phyloP scores from a whole-genome alignment of 1,140 invertebrate genomes.

The Orchestia grillus region DNA sequence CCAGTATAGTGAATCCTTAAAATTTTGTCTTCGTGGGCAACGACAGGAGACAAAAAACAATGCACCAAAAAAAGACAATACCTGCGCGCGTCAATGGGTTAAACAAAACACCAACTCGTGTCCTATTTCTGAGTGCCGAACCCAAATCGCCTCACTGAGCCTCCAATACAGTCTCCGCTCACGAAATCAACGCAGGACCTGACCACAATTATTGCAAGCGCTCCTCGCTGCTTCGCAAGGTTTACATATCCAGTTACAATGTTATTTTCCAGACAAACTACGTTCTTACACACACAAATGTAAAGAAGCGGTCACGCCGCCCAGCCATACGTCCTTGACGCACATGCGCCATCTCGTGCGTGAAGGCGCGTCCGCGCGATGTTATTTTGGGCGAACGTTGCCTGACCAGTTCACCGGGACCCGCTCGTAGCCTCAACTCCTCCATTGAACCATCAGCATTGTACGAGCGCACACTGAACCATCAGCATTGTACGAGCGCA shows the following conservation, averaged over 20 bases:
- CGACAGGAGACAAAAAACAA: not conserved
- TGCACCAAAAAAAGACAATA: not conserved
- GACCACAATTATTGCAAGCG: not conserved
- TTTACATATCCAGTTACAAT: not conserved
- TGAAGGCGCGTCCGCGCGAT: not conserved
- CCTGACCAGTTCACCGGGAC: not conserved
- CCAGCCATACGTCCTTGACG: not conserved
- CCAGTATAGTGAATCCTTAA: not conserved
- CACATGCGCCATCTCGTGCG: not conserved
- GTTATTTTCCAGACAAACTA: not conserved
- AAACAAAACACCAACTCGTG: too few relatives aligned
- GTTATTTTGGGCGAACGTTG: not conserved
- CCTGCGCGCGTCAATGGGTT: not conserved
- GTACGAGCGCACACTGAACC: too few relatives aligned
- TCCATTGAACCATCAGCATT: not conserved
- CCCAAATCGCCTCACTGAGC: too few relatives aligned
- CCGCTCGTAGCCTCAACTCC: not conserved
- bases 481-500: too few relatives aligned
- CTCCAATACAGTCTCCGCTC: too few relatives aligned
- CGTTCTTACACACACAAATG: too few relatives aligned
- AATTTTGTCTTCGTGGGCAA: not conserved
- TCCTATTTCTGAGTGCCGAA: too few relatives aligned
- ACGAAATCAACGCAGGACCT: too few relatives aligned
- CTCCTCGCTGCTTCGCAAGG: not conserved
- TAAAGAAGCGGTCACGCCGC: not conserved